A percentile compares a stretch with the other conserved stretches of the same genome.
Conservation (phyloP, 1,140 invertebrate species). For the Caerostris extrusa region DNA sequence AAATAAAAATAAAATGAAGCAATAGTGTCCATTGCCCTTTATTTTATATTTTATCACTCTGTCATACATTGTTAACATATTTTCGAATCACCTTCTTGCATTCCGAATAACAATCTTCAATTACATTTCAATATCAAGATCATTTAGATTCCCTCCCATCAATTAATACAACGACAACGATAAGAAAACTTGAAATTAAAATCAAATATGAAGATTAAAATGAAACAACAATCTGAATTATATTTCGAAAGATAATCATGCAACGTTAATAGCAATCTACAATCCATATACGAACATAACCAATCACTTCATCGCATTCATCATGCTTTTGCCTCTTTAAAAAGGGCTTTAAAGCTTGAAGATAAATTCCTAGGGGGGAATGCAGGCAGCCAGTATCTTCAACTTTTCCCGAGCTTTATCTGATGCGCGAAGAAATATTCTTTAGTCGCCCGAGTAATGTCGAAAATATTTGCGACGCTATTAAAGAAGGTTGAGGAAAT, state of each 20-base stretch:
- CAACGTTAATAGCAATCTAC: background rate
- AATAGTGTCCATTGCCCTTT: too few relatives aligned
- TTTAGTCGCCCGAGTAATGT: slow-evolving; percentile 14
- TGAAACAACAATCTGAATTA: background rate
- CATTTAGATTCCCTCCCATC: too few relatives aligned
- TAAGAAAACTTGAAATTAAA: too few relatives aligned
- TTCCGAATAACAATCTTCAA: too few relatives aligned
- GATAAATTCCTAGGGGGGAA: background rate
- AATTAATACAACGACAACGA: too few relatives aligned
- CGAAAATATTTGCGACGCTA: slow-evolving; percentile 43
- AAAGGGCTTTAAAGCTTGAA: background rate
- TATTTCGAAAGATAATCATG: background rate
- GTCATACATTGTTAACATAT: too few relatives aligned
- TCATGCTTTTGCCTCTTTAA: background rate
- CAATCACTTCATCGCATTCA: background rate
- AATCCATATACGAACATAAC: background rate
- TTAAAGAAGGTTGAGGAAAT: background rate
- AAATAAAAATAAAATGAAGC: too few relatives aligned
- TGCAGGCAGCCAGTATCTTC: background rate
- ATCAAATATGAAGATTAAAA: background rate
- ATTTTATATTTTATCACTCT: too few relatives aligned
- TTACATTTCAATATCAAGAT: too few relatives aligned
- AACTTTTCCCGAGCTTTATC: background rate
- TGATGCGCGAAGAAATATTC: slow-evolving; percentile 30
- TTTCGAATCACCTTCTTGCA: too few relatives aligned